Evolutionary conservation across 2,113 vertebrate species (phyloP), one percentile per base, ranked within the genome.

Genomic region (Tinamus guttatus): DNA sequence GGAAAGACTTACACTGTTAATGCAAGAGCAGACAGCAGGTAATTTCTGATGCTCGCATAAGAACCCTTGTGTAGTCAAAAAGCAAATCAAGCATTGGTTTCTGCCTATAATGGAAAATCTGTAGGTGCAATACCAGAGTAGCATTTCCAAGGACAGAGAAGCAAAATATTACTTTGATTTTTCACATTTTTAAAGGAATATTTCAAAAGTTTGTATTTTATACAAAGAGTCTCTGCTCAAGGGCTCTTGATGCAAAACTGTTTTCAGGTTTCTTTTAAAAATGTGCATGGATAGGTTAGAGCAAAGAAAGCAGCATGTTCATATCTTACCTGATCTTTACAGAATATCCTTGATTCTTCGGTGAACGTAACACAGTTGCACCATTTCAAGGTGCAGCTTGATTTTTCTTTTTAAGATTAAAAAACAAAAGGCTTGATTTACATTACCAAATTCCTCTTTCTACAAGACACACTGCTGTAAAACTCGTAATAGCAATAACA

Each of bases 391-490:
- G 21, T 49, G 19, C 49, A 49, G 21, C 49, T 49, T 49, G 49
- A 22, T 52, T 20, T 83, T 56, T 40, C 76, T 85, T 49, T 83
- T 20, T 60, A 67, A 86, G 47, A 89, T 68, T 34, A 30, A 77
- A 89, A 90, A 56, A 10, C 47, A 84, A 79, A 92, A 84, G 68
- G 62, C 81, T 28, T 80, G 11, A 71, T 65, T 85, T 86, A 47
- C 69, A 63, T 92, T 94, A 94, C 14, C 84, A 91, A 95, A 87
- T 94, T 93, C 56, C 58, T 90, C 68, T 96, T 95, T 58, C 87
- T 38, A 58, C 24, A 51, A 8, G n/a, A 47, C 34, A 68, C 45
- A 47, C 36, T 75, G 47, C 30, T 94, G 58, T 94, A 92, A 91
- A 93, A 96, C 65, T 90, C 77, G 84, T 47, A 63, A 59, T 6